Percentiles rank a stretch among this genome's conserved stretches.
Conservation (phyloP, 2,113 vertebrate species). For the Apus apus region DNA sequence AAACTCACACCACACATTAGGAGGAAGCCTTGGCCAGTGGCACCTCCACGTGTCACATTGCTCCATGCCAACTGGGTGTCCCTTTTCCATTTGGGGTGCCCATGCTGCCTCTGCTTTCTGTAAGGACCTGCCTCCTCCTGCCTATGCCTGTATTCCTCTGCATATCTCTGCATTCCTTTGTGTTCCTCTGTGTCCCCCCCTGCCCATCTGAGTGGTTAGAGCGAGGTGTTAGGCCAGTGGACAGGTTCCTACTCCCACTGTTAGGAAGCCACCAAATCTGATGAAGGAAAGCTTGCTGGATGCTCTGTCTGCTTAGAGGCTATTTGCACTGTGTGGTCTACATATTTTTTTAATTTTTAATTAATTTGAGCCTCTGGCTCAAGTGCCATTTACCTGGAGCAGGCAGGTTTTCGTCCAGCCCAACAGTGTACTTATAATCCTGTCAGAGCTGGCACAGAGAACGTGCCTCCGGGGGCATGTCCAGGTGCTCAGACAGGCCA, state of each 20-base stretch:
- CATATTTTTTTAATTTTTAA: not conserved
- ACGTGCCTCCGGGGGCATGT: not conserved
- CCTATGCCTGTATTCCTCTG: not conserved
- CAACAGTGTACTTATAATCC: not conserved
- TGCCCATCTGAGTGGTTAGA: not conserved
- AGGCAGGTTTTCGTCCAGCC: not conserved
- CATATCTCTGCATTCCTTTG: not conserved
- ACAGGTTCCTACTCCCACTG: not conserved
- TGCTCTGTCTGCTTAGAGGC: not conserved
- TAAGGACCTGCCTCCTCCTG: not conserved
- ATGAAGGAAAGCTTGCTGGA: not conserved
- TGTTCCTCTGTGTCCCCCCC: not conserved
- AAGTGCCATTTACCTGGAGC: not conserved
- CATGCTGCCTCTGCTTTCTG: not conserved
- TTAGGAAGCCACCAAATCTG: not conserved
- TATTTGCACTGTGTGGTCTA: not conserved
- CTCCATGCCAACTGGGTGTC: accelerated
- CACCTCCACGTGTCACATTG: not conserved
- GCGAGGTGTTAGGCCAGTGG: not conserved
- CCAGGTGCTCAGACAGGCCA: not conserved
- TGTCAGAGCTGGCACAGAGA: not conserved
- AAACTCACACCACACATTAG: accelerated
- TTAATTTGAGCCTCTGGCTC: not conserved
- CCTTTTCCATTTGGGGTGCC: not conserved
- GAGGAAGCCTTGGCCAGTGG: not conserved